These are phyloP conservation scores for Squalus acanthias DNA, from an alignment of 2,797 vertebrate species.

Conservation along the genomic window DNA sequence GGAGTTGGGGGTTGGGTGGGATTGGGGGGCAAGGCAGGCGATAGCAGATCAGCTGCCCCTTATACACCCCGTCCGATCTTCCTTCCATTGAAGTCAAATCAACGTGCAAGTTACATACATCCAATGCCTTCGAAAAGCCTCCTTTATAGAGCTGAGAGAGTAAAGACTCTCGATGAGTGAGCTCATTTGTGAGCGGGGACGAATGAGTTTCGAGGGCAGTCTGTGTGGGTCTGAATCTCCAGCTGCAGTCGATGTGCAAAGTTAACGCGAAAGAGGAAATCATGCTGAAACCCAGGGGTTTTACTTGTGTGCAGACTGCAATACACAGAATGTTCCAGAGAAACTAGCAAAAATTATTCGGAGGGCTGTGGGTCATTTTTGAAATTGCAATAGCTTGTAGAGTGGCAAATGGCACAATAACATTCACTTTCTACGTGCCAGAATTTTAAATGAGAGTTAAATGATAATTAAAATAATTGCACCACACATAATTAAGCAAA, in stretches of 20 bases:
- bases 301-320: not conserved
- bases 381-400: slow-evolving; percentile 2
- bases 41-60: too few species aligned
- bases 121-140: not conserved
- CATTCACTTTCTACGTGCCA: not conserved
- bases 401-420: not conserved
- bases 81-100: not conserved
- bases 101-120: not conserved
- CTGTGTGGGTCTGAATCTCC: not conserved
- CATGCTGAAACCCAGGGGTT: not conserved
- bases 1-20: too few species aligned
- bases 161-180: not conserved
- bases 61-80: too few species aligned
- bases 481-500: slow-evolving; percentile 2
- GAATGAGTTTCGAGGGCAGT: not conserved
- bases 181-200: not conserved
- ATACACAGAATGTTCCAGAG: not conserved
- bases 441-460: not conserved
- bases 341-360: not conserved
- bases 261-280: not conserved
- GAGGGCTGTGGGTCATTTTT: not conserved
- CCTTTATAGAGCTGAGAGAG: not conserved
- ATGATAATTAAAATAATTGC: slow-evolving; percentile 26
- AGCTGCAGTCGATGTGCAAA: not conserved
- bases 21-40: too few species aligned